Evolutionary conservation across 2,113 vertebrate species (phyloP), one percentile per base, ranked within the genome.

Genomic region (Istiophorus platypterus): DNA sequence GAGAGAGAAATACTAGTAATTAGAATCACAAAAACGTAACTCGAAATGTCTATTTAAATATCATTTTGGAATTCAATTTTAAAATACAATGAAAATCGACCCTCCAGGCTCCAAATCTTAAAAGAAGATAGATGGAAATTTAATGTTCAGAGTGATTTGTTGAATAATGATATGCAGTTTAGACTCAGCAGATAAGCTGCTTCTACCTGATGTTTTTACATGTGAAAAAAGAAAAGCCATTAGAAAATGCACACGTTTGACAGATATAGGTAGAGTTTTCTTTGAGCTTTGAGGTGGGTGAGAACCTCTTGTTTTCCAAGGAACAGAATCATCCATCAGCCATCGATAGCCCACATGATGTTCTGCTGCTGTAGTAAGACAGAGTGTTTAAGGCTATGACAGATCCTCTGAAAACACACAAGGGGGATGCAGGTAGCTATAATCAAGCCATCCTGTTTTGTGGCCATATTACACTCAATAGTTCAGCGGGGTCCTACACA

Each of bases 251-350:
- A 47, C 54, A 77, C 75, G 18, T 62, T 17, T 54, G 57, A 51
- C 7, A 9, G 47, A 2, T 7, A 26, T 20, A 34, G 5, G 47
- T 10, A 18, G 4, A 51, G 29, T 51, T 39, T 49, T 54, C 64
- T 26, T 39, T 47, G 62, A n/a, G 20, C 20, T 10, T 37, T 34
- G 29, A 69, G 64, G 17, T 15, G 5, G 39, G 9, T 20, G 47
- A 7, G 20, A 18, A 58, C 37, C 45, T 41, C n/a, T 24, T 31
- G 49, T 22, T 22, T 56, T 34, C 29, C 7, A 26, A 39, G 39
- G n/a, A 72, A 15, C 39, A 58, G 45, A 59, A 45, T 8, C 71
- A 69, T 68, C 56, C 34, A 61, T 31, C 69, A 49, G 6, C 15
- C 4, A 49, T 61, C 58, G 41, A 2, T 15, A 47, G 22, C 17